Percentiles rank a stretch among this genome's conserved stretches.
phyloP scores from a whole-genome alignment of 2,797 vertebrate species.

The Urophycis tenuis region DNA sequence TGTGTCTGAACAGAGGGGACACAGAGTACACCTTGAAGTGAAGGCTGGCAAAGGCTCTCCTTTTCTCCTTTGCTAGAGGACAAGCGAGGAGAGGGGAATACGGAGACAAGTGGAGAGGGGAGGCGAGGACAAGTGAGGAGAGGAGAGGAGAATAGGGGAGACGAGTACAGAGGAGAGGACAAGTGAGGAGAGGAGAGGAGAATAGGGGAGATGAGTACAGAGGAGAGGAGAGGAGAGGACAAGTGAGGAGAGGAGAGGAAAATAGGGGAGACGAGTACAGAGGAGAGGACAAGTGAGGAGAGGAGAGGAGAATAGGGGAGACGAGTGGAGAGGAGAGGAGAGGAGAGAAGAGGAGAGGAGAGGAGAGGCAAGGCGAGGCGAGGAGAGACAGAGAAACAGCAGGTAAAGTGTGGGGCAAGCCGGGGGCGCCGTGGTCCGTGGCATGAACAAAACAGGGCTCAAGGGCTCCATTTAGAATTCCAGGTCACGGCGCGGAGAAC shows the following conservation, averaged over 20 bases:
- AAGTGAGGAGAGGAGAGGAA: background rate
- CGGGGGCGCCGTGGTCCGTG: background rate
- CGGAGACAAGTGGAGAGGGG: background rate
- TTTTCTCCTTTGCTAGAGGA: too few relatives aligned
- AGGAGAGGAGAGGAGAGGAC: background rate
- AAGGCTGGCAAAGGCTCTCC: too few relatives aligned
- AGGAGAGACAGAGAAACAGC: background rate
- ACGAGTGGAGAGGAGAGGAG: background rate
- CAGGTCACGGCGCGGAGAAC: background rate
- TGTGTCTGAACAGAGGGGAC: too few relatives aligned
- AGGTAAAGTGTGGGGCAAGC: background rate
- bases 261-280: background rate
- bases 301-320: background rate
- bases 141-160: too few relatives aligned
- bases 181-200: too few relatives aligned
- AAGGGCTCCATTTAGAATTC: too few relatives aligned
- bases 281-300: background rate
- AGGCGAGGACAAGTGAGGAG: background rate
- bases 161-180: too few relatives aligned
- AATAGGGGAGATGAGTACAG: too few relatives aligned
- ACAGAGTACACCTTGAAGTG: background rate
- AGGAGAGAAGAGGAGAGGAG: conserved; percentile 1
- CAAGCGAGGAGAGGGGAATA: too few relatives aligned
- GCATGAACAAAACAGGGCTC: background rate
- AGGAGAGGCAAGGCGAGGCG: background rate